Evolutionary conservation across 2,113 vertebrate genomes (phyloP), one percentile per base, ranked within the genome.

Genomic region (Maccullochella peelii): DNA sequence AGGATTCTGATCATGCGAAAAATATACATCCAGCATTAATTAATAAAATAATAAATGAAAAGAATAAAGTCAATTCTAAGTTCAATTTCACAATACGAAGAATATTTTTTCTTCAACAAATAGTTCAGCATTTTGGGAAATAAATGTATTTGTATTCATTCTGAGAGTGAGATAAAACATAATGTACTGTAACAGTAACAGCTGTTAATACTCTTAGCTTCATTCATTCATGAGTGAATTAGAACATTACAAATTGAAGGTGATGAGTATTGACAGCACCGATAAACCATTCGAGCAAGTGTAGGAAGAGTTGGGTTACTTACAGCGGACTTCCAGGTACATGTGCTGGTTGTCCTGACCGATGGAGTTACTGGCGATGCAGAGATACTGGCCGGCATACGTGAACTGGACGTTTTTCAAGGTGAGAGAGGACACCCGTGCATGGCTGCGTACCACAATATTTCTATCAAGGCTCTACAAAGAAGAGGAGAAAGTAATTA

Each of bases 251-350:
- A n/a, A 36, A 57, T 9, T 42, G 10, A 59, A 40, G 11, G 9
- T 11, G 40, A 42, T 44, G 36, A 9, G n/a, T 47, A 9, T 5
- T 23, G 52, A 50, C 63, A 52, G 30, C 58, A 18, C 4, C 23
- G 10, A 52, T 16, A 38, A 20, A 36, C 10, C 5, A 23, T n/a
- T 5, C 21, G 4, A 44, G 3, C 5, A 11, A 23, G 15, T 18
- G 30, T 21, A 73, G 42, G 38, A 42, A 49, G 38, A 55, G 49
- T 12, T 8, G 15, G 0, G 47, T 2, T 44, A 83, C 98, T 98
- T 95, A 99, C 98, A 99, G 90, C 97, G 97, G 68, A 99, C 98
- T 94, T 99, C 98, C 63, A 99, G 96, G 95, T 96, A 97, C 96
- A 99, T 97, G 92, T 95, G 92, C 86, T 97, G 95, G 70, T 94